These are phyloP conservation scores for Uropetala carovei DNA, from an alignment of 2,888 invertebrate genomes.

Conservation along the genomic window DNA sequence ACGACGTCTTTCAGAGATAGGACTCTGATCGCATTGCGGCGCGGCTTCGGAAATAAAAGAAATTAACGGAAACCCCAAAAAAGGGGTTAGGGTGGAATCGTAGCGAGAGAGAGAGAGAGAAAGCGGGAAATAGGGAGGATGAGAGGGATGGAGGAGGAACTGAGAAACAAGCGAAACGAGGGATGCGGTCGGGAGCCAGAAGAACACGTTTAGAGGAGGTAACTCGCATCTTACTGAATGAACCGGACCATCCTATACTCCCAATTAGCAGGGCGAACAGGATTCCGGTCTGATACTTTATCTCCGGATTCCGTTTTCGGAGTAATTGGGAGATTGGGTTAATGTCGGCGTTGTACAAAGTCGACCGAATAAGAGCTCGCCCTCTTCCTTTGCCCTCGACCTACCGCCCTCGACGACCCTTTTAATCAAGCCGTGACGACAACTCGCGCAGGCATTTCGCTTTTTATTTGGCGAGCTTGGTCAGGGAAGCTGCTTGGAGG, in stretches of 20 bases:
- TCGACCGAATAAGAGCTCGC: background rate
- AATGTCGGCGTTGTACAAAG: conserved; percentile 29
- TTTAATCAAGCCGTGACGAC: background rate
- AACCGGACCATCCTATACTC: background rate
- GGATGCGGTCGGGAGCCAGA: background rate
- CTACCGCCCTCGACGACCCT: background rate
- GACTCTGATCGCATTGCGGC: conserved; percentile 7
- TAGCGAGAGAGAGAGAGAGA: no score
- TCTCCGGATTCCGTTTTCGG: background rate
- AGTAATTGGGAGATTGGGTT: conserved; percentile 17
- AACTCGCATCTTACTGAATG: conserved; percentile 11
- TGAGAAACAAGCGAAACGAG: background rate
- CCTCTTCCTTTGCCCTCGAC: background rate
- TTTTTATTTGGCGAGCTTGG: background rate
- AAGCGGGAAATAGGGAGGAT: no score
- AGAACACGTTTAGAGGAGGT: background rate
- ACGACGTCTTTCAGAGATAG: conserved; percentile 3
- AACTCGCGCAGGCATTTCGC: background rate
- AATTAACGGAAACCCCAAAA: background rate
- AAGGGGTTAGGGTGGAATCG: no score
- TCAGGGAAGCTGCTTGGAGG: no score
- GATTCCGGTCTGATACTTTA: background rate
- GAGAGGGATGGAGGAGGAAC: background rate
- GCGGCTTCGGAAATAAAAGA: conserved; percentile 5
- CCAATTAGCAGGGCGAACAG: conserved; percentile 16